These are phyloP conservation scores for Stenichneumon culpator DNA, from an alignment of 2,888 invertebrate species.

Conservation along the genomic window DNA sequence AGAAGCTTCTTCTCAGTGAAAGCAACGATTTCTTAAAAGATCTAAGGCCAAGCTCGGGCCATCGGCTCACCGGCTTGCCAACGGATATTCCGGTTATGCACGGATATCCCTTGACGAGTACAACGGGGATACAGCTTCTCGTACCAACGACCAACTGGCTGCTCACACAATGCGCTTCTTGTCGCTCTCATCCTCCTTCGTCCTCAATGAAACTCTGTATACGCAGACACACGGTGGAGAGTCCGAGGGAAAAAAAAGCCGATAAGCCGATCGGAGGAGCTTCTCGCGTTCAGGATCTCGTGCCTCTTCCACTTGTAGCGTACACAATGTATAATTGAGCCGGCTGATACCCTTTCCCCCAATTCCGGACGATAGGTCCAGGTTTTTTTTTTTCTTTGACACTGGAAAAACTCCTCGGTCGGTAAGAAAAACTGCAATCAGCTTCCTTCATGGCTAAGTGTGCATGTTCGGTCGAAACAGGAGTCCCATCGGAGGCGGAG, in stretches of 20 bases:
- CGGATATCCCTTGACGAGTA: conserved; percentile 61
- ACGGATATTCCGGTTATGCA: conserved; percentile 64
- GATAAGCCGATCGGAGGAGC: conserved; percentile 11
- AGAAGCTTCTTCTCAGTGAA: conserved; percentile 6
- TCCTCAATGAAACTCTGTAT: conserved; percentile 9
- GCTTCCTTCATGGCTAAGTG: no score
- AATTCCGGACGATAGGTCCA: no score
- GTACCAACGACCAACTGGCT: conserved; percentile 53
- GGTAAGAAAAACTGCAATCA: no score
- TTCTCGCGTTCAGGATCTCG: conserved; percentile 26
- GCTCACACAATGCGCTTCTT: conserved; percentile 58
- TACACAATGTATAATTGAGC: conserved; percentile 1
- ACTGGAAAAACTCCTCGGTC: no score
- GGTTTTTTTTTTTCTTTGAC: no score
- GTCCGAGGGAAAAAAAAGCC: not conserved
- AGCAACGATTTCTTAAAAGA: conserved; percentile 51
- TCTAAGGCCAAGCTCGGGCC: conserved; percentile 44
- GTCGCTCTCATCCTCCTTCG: conserved; percentile 11
- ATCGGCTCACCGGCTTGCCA: conserved; percentile 44
- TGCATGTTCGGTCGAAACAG: no score
- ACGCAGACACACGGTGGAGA: not conserved
- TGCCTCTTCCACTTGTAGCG: conserved; percentile 13
- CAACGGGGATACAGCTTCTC: conserved; percentile 25
- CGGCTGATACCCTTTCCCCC: not conserved
- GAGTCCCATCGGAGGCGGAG: no score